These are phyloP conservation scores for Australoheros facetus DNA, from an alignment of 2,797 vertebrate genomes.

Conservation along the genomic window DNA sequence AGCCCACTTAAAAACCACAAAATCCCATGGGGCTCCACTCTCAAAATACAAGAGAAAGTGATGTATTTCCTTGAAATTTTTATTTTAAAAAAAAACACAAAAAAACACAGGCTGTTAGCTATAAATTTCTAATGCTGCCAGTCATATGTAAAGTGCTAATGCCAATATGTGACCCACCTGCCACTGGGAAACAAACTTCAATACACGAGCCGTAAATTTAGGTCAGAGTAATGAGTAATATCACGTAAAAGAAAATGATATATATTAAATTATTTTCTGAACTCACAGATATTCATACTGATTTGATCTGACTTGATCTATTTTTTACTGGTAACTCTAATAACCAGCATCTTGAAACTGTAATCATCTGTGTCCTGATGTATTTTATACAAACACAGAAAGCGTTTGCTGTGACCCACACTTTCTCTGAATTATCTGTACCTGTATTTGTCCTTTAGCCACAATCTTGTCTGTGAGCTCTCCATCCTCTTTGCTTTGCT, in stretches of 20 bases:
- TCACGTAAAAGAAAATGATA: neutral
- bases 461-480: slow-evolving; percentile 88
- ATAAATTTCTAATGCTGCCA: too few relatives aligned
- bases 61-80: too few relatives aligned
- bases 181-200: too few relatives aligned
- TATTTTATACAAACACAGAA: neutral
- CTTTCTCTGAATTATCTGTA: slow-evolving; percentile 39
- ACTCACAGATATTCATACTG: neutral
- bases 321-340: neutral
- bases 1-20: too few relatives aligned
- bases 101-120: too few relatives aligned
- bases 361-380: neutral
- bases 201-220: too few relatives aligned
- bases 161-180: too few relatives aligned
- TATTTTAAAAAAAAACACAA: too few relatives aligned
- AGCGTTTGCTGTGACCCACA: neutral
- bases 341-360: neutral
- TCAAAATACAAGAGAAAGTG: too few relatives aligned
- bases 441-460: slow-evolving; percentile 93
- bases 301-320: neutral
- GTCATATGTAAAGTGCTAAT: too few relatives aligned
- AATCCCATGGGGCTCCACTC: too few relatives aligned
- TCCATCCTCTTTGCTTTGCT: slow-evolving; percentile 87
- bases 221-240: too few relatives aligned
- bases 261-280: neutral